phyloP scores from a whole-genome alignment of 2,113 vertebrate species.

The Mesembrinibis cayennensis region DNA sequence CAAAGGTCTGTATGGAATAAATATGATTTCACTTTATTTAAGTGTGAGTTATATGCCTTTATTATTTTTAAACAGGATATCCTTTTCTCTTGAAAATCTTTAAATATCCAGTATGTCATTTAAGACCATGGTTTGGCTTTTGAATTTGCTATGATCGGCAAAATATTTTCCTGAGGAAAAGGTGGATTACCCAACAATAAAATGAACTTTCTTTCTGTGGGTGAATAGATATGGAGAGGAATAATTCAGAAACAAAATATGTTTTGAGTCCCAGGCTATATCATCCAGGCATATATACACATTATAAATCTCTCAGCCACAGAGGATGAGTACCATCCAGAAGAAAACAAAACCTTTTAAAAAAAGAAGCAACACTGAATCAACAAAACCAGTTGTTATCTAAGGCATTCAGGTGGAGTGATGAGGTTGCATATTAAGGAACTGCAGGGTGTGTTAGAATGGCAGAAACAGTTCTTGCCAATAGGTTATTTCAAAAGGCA shows the following conservation, averaged over 20 bases:
- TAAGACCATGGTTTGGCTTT: not conserved
- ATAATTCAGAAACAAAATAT: not conserved
- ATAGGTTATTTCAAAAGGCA: not conserved
- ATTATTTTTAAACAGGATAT: not conserved
- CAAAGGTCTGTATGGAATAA: not conserved
- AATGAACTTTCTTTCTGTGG: not conserved
- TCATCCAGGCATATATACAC: not conserved
- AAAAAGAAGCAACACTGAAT: not conserved
- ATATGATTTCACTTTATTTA: not conserved
- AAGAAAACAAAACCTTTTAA: not conserved
- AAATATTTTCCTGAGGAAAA: slow-evolving; percentile 33
- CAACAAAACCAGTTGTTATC: not conserved
- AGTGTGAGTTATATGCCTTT: not conserved
- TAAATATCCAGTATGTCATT: not conserved
- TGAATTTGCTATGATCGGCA: not conserved
- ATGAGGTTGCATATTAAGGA: fast-evolving
- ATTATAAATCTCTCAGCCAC: not conserved
- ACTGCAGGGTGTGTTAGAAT: not conserved
- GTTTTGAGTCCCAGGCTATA: not conserved
- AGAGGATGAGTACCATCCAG: not conserved
- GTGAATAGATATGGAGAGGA: not conserved
- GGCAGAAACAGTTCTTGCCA: not conserved
- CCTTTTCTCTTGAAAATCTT: not conserved
- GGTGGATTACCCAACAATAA: not conserved
- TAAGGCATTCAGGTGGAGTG: not conserved